phyloP scores from a whole-genome alignment of 1,140 invertebrate genomes.

The Myzus persicae region DNA sequence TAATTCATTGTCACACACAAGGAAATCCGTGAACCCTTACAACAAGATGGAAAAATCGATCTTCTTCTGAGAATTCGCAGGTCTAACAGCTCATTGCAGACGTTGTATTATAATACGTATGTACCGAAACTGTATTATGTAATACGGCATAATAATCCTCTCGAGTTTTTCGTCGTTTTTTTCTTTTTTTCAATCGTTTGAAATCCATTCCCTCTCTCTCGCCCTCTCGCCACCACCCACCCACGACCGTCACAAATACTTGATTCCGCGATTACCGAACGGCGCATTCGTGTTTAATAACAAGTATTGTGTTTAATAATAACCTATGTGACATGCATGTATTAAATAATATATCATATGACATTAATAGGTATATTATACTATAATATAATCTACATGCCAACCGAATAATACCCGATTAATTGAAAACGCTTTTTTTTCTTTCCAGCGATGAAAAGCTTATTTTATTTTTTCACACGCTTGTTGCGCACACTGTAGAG shows the following conservation, averaged over 20 bases:
- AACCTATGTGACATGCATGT: too few relatives aligned
- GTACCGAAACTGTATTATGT: not conserved
- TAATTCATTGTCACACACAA: not conserved
- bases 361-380: too few relatives aligned
- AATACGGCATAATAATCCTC: not conserved
- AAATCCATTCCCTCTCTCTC: not conserved
- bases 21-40: not conserved
- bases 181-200: not conserved
- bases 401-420: too few relatives aligned
- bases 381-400: too few relatives aligned
- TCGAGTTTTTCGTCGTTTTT: slow-evolving; percentile 4
- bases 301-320: not conserved
- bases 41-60: not conserved
- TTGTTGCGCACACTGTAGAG: too few relatives aligned
- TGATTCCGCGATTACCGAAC: not conserved
- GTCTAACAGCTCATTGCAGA: too few relatives aligned
- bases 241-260: not conserved
- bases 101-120: not conserved
- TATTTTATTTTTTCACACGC: too few relatives aligned
- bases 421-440: too few relatives aligned
- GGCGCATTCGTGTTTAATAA: not conserved
- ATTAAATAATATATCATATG: too few relatives aligned
- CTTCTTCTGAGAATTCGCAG: not conserved
- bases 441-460: too few relatives aligned
- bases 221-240: too few relatives aligned